A percentile compares a stretch with the other conserved stretches of the same genome.
Evolutionary conservation across 2,113 vertebrate species (phyloP).

Genomic region (Corydoras maculifer): DNA sequence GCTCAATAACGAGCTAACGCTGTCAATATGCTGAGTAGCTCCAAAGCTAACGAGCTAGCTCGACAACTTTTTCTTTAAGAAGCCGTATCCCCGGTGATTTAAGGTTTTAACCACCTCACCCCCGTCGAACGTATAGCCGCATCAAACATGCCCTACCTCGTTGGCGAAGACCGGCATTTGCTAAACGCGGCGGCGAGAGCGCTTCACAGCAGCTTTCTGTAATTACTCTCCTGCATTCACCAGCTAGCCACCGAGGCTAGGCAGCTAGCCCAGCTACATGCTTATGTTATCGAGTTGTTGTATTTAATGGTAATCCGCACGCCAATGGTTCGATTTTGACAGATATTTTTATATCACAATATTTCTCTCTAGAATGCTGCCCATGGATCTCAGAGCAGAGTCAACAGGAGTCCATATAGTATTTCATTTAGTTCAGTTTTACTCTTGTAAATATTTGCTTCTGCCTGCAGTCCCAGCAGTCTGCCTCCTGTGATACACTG

Average conservation of each 20-base stretch:
- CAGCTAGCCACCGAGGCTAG: constrained; percentile 7
- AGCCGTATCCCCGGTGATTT: not conserved
- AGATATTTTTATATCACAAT: constrained; percentile 17
- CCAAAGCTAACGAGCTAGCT: constrained; percentile 7
- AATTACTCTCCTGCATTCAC: constrained; percentile 10
- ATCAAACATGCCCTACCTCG: constrained; percentile 29
- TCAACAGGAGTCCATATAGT: not conserved
- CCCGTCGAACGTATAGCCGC: not conserved
- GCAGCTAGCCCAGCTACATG: constrained; percentile 40
- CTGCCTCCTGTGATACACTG: constrained; percentile 47
- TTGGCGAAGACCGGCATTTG: not conserved
- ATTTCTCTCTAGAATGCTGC: not conserved
- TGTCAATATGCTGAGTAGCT: constrained; percentile 33
- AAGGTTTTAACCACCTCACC: not conserved
- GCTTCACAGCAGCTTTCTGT: constrained; percentile 5
- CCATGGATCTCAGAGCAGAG: constrained; percentile 9
- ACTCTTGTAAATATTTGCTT: constrained; percentile 44
- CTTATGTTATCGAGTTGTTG: constrained; percentile 8
- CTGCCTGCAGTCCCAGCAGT: constrained; percentile 41
- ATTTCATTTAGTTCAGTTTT: constrained; percentile 34
- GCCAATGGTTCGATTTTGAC: constrained; percentile 22
- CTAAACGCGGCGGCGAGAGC: not conserved
- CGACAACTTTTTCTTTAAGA: constrained; percentile 26
- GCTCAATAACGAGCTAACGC: constrained; percentile 16
- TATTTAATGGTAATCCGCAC: constrained; percentile 23